These are phyloP conservation scores for Nesidiocoris tenuis DNA, from an alignment of 2,888 invertebrate genomes.

Conservation along the genomic window DNA sequence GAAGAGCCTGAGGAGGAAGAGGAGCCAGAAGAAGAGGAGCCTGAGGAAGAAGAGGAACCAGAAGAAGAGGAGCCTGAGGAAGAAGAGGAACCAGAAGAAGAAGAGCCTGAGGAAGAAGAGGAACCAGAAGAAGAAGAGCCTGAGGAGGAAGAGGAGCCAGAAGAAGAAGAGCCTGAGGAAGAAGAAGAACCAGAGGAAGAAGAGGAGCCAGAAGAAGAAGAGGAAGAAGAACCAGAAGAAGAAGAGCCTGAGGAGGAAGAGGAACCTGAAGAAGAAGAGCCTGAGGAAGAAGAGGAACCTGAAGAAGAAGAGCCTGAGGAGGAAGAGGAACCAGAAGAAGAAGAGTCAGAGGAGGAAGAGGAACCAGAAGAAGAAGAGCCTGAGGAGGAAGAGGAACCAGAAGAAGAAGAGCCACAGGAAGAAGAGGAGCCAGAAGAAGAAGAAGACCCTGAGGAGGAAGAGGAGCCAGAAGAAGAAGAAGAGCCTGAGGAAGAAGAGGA, in stretches of 20 bases:
- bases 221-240: neutral
- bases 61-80: neutral
- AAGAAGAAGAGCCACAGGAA: neutral
- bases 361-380: neutral
- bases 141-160: neutral
- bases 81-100: slow-evolving; percentile 8
- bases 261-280: neutral
- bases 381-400: slow-evolving; percentile 6
- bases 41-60: neutral
- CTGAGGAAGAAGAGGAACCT: neutral
- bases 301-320: neutral
- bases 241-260: neutral
- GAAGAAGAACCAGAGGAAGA: slow-evolving; percentile 11
- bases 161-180: neutral
- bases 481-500: neutral
- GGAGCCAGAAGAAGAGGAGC: slow-evolving; percentile 2
- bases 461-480: neutral
- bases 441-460: neutral
- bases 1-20: neutral
- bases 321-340: neutral
- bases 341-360: neutral
- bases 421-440: too few relatives aligned
- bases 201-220: neutral
- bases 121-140: neutral
- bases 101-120: neutral